phyloP scores from a whole-genome alignment of 2,888 invertebrate genomes.

The Parnassius orleans region DNA sequence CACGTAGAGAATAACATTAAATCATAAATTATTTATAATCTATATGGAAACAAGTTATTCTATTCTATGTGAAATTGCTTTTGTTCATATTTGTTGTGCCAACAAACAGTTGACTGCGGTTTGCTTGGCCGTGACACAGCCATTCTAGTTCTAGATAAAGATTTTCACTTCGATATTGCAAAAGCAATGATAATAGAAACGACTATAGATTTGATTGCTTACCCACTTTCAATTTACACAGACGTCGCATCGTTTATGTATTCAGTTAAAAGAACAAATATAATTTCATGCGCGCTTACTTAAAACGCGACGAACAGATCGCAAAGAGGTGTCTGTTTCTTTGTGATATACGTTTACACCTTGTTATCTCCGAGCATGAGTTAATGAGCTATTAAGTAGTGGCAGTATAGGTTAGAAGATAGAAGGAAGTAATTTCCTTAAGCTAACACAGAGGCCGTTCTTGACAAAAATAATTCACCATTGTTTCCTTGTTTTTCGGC shows the following conservation, averaged over 20 bases:
- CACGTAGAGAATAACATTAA: too few species aligned
- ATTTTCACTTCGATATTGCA: slow-evolving; percentile 3
- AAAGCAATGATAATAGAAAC: background rate
- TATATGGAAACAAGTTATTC: too few species aligned
- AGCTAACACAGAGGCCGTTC: slow-evolving; percentile 36
- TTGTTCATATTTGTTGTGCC: too few species aligned
- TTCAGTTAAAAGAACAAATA: slow-evolving; percentile 55
- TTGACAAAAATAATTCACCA: slow-evolving; percentile 37
- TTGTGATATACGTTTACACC: slow-evolving; percentile 48
- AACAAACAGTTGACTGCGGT: too few species aligned
- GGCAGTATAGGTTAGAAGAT: slow-evolving; percentile 30
- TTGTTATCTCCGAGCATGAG: slow-evolving; percentile 48
- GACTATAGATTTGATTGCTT: background rate
- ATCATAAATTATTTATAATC: too few species aligned
- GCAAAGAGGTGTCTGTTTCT: slow-evolving; percentile 50
- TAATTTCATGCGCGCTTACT: slow-evolving; percentile 45
- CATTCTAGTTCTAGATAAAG: too few species aligned
- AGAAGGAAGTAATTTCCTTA: slow-evolving; percentile 42
- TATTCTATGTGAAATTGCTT: too few species aligned
- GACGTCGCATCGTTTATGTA: slow-evolving; percentile 42
- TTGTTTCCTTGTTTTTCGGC: slow-evolving; percentile 36
- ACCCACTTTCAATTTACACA: slow-evolving; percentile 24
- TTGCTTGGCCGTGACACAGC: too few species aligned
- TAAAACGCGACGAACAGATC: slow-evolving; percentile 45
- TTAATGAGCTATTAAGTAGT: slow-evolving; percentile 46